Evolutionary conservation across 2,888 invertebrate genomes (phyloP).

Genomic region (Erannis defoliaria): DNA sequence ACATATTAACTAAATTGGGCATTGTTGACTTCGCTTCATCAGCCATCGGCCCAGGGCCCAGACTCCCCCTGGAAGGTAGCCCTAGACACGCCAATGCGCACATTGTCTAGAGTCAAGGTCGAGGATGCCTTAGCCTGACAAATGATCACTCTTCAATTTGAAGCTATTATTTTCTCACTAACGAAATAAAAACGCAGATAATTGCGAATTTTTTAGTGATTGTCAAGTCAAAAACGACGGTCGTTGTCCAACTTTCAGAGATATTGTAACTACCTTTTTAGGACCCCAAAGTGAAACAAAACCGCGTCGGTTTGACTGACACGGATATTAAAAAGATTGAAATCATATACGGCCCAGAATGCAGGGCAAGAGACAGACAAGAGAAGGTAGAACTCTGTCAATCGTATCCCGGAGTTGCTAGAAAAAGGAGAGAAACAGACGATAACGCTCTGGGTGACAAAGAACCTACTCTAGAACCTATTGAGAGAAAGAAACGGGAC

Average conservation of each 20-base stretch:
- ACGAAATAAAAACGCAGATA: too few species aligned
- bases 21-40: too few species aligned
- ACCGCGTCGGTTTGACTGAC: slow-evolving; percentile 57
- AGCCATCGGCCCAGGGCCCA: too few species aligned
- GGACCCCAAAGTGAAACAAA: slow-evolving; percentile 59
- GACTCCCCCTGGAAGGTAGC: too few species aligned
- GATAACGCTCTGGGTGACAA: not conserved
- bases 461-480: slow-evolving; percentile 7
- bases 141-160: too few species aligned
- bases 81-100: too few species aligned
- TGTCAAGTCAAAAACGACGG: not conserved
- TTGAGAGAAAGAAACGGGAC: slow-evolving; percentile 32
- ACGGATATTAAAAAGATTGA: slow-evolving; percentile 70
- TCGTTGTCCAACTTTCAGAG: not conserved
- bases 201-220: too few species aligned
- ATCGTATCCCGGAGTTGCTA: slow-evolving; percentile 64
- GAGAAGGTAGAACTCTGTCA: slow-evolving; percentile 74
- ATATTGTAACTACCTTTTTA: slow-evolving; percentile 47
- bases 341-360: slow-evolving; percentile 70
- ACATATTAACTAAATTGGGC: too few species aligned
- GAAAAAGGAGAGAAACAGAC: slow-evolving; percentile 48
- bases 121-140: too few species aligned
- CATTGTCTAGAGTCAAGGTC: too few species aligned
- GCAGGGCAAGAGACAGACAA: slow-evolving; percentile 64
- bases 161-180: too few species aligned